These are phyloP conservation scores for Dermochelys coriacea DNA, from an alignment of 2,797 vertebrate genomes.

Conservation along the genomic window DNA sequence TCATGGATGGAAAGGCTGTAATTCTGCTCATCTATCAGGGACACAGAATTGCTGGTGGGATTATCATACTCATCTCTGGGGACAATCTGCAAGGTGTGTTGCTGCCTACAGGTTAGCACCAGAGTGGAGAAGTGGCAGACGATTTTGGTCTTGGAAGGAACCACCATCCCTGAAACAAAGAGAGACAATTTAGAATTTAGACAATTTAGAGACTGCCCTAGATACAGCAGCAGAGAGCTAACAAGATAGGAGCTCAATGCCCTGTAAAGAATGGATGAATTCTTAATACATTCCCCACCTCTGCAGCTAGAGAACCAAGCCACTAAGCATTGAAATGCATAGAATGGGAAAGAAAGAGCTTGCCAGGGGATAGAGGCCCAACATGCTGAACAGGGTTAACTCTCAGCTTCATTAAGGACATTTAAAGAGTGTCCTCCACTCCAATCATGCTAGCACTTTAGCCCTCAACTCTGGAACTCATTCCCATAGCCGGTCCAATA, in stretches of 20 bases:
- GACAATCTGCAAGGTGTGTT: slow-evolving; percentile 95
- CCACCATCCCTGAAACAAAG: slow-evolving; percentile 90
- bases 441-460: background rate
- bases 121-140: slow-evolving; percentile 97
- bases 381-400: too few species aligned
- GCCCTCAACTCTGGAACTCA: background rate
- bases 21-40: slow-evolving; percentile 91
- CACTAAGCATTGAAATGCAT: background rate
- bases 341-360: background rate
- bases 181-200: slow-evolving; percentile 26
- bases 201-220: slow-evolving; percentile 33
- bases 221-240: background rate
- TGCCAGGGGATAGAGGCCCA: background rate
- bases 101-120: slow-evolving; percentile 93
- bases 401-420: background rate
- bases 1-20: slow-evolving; percentile 91
- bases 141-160: slow-evolving; percentile 98
- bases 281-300: background rate
- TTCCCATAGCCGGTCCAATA: background rate
- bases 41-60: slow-evolving; percentile 94
- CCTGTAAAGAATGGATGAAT: background rate
- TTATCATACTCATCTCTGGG: slow-evolving; percentile 98
- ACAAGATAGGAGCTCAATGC: background rate
- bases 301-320: background rate
- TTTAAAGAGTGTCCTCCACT: background rate